Percentiles rank a stretch among this genome's conserved stretches.
These are phyloP conservation scores for Leptopilina clavipes DNA, from an alignment of 1,140 invertebrate species.

Conservation along the genomic window DNA sequence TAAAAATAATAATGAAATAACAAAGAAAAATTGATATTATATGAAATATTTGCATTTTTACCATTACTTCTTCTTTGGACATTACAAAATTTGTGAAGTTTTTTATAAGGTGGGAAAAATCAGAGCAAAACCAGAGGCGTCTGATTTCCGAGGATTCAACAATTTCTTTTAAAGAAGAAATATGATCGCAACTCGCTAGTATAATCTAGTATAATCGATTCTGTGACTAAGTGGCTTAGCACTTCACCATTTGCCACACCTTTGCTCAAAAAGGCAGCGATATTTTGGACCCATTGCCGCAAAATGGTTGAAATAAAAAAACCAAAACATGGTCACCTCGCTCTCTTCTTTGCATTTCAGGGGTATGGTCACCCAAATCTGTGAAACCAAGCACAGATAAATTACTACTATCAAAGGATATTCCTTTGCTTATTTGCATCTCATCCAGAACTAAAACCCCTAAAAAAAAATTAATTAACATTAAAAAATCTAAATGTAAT, in stretches of 20 bases:
- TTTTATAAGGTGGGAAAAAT: constrained; percentile 46
- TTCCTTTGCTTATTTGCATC: too few relatives aligned
- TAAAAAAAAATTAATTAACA: too few relatives aligned
- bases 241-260: too few relatives aligned
- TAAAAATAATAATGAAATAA: too few relatives aligned
- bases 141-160: background rate
- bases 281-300: constrained; percentile 46
- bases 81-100: constrained; percentile 41
- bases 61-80: constrained; percentile 5
- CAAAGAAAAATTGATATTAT: constrained; percentile 25
- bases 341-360: constrained; percentile 35
- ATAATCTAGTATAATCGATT: too few relatives aligned
- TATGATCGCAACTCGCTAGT: constrained; percentile 40
- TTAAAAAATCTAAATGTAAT: too few relatives aligned
- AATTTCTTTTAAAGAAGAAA: constrained; percentile 7
- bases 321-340: constrained; percentile 49
- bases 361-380: constrained; percentile 42
- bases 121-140: constrained; percentile 41
- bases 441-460: too few relatives aligned
- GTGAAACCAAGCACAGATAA: constrained; percentile 37
- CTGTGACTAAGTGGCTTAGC: constrained; percentile 35
- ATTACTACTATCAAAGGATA: constrained; percentile 35
- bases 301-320: constrained; percentile 52
- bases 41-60: constrained; percentile 35
- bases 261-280: constrained; percentile 47